Base-by-base conservation (phyloP, 1,140 invertebrate genomes). In the Augochlora pura region DNA sequence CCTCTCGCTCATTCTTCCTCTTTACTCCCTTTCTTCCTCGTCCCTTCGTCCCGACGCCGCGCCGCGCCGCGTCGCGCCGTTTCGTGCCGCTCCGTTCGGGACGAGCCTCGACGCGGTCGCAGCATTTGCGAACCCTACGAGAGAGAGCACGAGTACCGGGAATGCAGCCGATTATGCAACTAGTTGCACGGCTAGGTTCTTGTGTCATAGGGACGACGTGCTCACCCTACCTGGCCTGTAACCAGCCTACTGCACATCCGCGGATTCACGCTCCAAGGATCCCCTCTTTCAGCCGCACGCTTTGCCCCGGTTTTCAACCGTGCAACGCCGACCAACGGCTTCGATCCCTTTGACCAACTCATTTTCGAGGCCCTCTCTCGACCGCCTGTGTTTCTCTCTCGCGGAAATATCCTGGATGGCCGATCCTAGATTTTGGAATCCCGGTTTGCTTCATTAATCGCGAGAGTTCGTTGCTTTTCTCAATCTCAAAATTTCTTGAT, bases 151-250 rank as follows among this genome's bases (percentile, higher is more conserved):
- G 66, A 79, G 84, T 77, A 81, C 81, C 65, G 81, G 80, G 87
- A 87, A 86, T 90, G 82, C 86, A 86, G 77, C 57, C 84, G 87
- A 90, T 91, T 91, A 91, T 89, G 90, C 89, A 91, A 91, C 87
- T 88, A 90, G 90, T 87, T 86, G 88, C 89, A 83, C 88, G 83
- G 84, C 87, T 91, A 88, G 83, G 82, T 90, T 90, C 90, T 90
- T 88, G 90, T 87, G 89, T 90, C 88, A 86, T 54, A 85, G 76
- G 46, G 66, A 69, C 52, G 66, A 69, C 52, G 68, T 25, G 68
- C 42, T 54, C 59, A 23, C 76, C 69, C 76, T 78, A 64, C 76
- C 68, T 73, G 77, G 32, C 4, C 49, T 46, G 42, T 23, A 66
- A 14, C 64, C 64, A 66, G 39, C 64, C 64, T 66, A 66, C 64